These are phyloP conservation scores for Alaudala cheleensis DNA, from an alignment of 2,113 vertebrate genomes.

Conservation along the genomic window DNA sequence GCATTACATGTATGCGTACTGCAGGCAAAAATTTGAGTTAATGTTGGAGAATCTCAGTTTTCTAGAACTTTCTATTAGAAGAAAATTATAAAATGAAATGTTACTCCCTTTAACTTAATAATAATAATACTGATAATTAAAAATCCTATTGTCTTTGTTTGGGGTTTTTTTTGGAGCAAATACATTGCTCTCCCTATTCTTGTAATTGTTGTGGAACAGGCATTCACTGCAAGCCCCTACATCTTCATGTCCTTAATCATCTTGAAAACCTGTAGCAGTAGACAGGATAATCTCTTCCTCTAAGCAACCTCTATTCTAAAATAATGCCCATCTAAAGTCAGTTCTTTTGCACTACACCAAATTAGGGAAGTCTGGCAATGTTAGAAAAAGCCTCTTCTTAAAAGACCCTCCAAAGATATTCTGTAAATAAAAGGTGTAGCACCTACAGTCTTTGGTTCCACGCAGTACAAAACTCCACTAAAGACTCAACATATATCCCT, in stretches of 20 bases:
- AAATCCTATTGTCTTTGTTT: not conserved
- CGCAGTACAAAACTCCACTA: not conserved
- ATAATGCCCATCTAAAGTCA: not conserved
- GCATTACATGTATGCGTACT: accelerated
- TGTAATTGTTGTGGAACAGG: not conserved
- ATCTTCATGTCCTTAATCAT: not conserved
- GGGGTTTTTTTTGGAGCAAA: not conserved
- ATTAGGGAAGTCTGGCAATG: not conserved
- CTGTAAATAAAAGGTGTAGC: not conserved
- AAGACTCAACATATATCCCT: not conserved
- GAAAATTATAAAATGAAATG: not conserved
- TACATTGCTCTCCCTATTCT: not conserved
- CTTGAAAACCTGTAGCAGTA: not conserved
- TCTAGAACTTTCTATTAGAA: not conserved
- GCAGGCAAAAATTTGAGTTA: not conserved
- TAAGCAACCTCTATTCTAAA: not conserved
- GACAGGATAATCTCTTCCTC: not conserved
- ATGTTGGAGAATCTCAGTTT: not conserved
- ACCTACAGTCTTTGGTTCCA: not conserved
- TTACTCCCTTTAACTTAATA: not conserved
- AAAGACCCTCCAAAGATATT: not conserved
- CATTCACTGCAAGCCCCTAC: not conserved
- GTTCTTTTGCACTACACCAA: not conserved
- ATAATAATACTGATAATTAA: not conserved
- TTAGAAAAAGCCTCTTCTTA: not conserved